These are phyloP conservation scores for rabbit (Oryctolagus cuniculus) DNA, from an alignment of 2,113 vertebrate genomes.

Conservation along the genomic window mOryCun1.1 NC_091438.1:111947001-111947500, in stretches of 20 bases:
- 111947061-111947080: not conserved
- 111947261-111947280: not conserved
- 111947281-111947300: too few species aligned
- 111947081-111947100: constrained; percentile 3
- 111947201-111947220: not conserved
- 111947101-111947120: constrained; percentile 23
- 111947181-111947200: not conserved
- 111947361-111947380: too few species aligned
- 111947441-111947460: too few species aligned
- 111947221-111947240: not conserved
- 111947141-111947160: not conserved
- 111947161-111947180: not conserved
- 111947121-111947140: not conserved
- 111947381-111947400: too few species aligned
- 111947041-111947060: constrained; percentile 66
- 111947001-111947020: constrained; percentile 78
- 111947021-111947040: constrained; percentile 79
- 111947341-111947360: too few species aligned
- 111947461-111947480: too few species aligned
- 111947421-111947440: too few species aligned
- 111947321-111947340: too few species aligned
- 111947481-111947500: too few species aligned
- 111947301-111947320: too few species aligned
- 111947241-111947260: constrained; percentile 11
- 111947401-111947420: too few species aligned